These are phyloP conservation scores for Scaptomyza pallida DNA, from an alignment of 1,140 invertebrate genomes.

Conservation along the genomic window DNA sequence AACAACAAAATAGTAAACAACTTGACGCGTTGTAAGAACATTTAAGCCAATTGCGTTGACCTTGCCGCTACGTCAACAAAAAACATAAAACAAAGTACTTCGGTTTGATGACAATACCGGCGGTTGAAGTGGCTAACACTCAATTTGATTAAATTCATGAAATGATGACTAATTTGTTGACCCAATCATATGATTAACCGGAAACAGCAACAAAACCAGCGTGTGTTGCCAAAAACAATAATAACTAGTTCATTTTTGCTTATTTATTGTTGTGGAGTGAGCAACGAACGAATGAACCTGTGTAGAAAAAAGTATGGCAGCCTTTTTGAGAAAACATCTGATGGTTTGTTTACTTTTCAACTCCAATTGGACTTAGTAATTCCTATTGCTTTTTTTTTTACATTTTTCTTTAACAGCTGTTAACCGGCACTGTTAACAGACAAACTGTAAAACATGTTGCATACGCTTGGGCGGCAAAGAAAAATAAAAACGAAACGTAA, in stretches of 20 bases:
- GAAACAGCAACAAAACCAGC: conserved; percentile 29
- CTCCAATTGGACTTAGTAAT: too few species aligned
- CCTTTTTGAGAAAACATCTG: too few species aligned
- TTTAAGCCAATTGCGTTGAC: conserved; percentile 40
- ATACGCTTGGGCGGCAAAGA: conserved; percentile 18
- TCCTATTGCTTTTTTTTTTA: too few species aligned
- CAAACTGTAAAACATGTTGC: conserved; percentile 4
- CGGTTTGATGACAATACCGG: conserved; percentile 20
- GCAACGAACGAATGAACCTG: too few species aligned
- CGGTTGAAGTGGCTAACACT: conserved; percentile 13
- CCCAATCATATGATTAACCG: neutral
- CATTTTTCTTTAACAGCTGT: conserved; percentile 9
- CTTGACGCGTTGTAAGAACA: conserved; percentile 10
- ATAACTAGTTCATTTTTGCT: too few species aligned
- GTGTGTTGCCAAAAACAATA: conserved; percentile 7
- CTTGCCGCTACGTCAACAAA: conserved; percentile 35
- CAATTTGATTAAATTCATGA: conserved; percentile 14
- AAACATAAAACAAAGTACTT: conserved; percentile 17
- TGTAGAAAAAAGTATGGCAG: too few species aligned
- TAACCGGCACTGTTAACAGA: conserved; percentile 4
- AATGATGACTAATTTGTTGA: conserved; percentile 8
- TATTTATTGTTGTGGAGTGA: too few species aligned
- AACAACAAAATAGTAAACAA: conserved; percentile 32
- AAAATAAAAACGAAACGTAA: conserved; percentile 10
- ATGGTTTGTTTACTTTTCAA: too few species aligned